These are phyloP conservation scores for Brachionus koreanus DNA, from an alignment of 1,140 invertebrate species.

Conservation along the genomic window DNA sequence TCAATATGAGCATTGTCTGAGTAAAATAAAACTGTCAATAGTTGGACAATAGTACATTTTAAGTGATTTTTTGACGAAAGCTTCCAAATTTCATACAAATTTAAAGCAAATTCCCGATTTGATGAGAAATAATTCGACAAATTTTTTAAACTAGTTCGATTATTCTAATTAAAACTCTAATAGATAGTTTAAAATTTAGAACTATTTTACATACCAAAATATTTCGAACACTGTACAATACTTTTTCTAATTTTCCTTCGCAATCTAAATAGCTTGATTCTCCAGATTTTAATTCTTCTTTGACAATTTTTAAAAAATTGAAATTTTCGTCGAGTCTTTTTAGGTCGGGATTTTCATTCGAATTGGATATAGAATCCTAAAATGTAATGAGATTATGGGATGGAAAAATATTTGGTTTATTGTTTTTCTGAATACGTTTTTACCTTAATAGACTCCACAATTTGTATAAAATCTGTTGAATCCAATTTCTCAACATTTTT, in stretches of 20 bases:
- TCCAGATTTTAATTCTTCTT: constrained; percentile 1
- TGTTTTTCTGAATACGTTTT: not conserved
- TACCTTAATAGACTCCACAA: not conserved
- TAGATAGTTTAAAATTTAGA: not conserved
- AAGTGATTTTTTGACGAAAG: not conserved
- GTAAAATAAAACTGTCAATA: not conserved
- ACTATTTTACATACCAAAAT: not conserved
- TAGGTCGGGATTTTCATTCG: not conserved
- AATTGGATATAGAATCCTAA: not conserved
- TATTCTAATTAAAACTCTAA: not conserved
- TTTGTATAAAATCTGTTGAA: not conserved
- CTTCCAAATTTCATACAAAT: constrained; percentile 5
- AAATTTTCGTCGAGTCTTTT: not conserved
- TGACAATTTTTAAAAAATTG: not conserved
- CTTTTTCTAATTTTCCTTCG: not conserved
- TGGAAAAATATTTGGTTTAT: not conserved
- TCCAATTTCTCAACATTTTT: not conserved
- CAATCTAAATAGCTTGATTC: not conserved
- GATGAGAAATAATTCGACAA: not conserved
- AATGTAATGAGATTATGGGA: not conserved
- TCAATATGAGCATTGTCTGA: not conserved
- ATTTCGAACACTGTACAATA: not conserved
- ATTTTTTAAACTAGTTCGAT: not conserved
- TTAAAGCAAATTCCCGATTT: not conserved
- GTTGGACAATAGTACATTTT: not conserved